Percentiles rank a stretch among this genome's conserved stretches.
phyloP scores from a whole-genome alignment of 2,113 vertebrate genomes.

The Bungarus multicinctus region DNA sequence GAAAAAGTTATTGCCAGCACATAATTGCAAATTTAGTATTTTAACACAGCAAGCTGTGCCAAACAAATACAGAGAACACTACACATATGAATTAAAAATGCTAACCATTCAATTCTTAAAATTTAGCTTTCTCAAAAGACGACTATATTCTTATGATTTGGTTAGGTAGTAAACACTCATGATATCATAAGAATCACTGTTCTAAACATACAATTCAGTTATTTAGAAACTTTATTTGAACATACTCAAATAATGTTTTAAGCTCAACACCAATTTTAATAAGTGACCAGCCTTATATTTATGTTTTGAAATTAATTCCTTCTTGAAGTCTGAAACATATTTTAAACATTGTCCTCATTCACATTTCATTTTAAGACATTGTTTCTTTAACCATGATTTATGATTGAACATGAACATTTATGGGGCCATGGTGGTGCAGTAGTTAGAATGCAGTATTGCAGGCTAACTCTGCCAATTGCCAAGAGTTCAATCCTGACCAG shows the following conservation, averaged over 20 bases:
- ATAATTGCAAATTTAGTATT: constrained; percentile 14
- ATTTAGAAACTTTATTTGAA: constrained; percentile 10
- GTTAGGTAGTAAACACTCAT: background rate
- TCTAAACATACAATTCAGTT: background rate
- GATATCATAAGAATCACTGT: constrained; percentile 15
- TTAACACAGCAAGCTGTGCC: constrained; percentile 8
- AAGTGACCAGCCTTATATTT: background rate
- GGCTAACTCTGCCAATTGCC: background rate
- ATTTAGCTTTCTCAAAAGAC: constrained; percentile 22
- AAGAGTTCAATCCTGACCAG: background rate
- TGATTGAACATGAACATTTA: background rate
- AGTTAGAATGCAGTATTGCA: background rate
- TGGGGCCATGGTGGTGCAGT: background rate
- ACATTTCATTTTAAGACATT: background rate
- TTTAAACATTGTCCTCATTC: background rate
- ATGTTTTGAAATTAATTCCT: background rate
- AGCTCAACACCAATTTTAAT: background rate
- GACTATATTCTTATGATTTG: background rate
- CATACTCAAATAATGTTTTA: background rate
- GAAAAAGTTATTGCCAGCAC: constrained; percentile 36
- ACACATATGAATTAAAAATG: background rate
- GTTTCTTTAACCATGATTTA: background rate
- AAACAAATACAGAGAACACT: constrained; percentile 32
- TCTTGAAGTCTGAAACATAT: background rate
- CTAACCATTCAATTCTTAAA: background rate